A percentile compares a stretch with the other conserved stretches of the same genome.
These are phyloP conservation scores for Acronicta aceris DNA, from an alignment of 2,888 invertebrate genomes.

Conservation along the genomic window DNA sequence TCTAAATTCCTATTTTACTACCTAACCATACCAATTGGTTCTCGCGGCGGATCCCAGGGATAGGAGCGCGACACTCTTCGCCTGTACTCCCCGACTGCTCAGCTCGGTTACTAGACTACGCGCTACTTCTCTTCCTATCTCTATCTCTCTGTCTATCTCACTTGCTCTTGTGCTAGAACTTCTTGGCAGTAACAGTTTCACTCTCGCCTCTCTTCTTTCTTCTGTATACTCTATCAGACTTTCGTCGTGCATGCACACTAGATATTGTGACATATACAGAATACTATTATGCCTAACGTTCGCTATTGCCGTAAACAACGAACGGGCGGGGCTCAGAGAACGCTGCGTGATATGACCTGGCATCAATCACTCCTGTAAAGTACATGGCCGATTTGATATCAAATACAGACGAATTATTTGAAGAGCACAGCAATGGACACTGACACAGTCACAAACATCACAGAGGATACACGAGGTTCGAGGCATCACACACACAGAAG, in stretches of 20 bases:
- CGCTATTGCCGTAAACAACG: conserved; percentile 81
- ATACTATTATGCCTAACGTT: conserved; percentile 84
- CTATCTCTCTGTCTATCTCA: conserved; percentile 86
- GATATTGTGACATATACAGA: conserved; percentile 88
- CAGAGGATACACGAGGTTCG: conserved; percentile 85
- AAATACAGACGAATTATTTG: conserved; percentile 75
- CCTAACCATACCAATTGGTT: conserved; percentile 61
- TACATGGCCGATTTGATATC: conserved; percentile 72
- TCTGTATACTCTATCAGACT: conserved; percentile 86
- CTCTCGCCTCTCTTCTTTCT: conserved; percentile 86
- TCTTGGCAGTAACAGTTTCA: conserved; percentile 87
- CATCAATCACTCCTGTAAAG: conserved; percentile 74
- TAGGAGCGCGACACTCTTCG: conserved; percentile 79
- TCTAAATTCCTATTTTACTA: conserved; percentile 65
- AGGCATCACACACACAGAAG: conserved; percentile 77
- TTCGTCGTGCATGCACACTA: conserved; percentile 89
- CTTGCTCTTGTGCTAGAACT: conserved; percentile 85
- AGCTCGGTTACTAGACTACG: conserved; percentile 85
- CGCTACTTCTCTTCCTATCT: conserved; percentile 85
- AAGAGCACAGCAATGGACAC: conserved; percentile 81
- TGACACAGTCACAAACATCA: conserved; percentile 84
- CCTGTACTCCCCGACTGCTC: conserved; percentile 84
- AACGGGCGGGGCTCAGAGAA: conserved; percentile 79
- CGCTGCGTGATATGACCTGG: conserved; percentile 77
- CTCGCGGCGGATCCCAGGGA: conserved; percentile 78